A percentile compares a stretch with the other conserved stretches of the same genome.
These are phyloP conservation scores for Leptinotarsa texana DNA, from an alignment of 1,140 invertebrate genomes.

Conservation along the genomic window DNA sequence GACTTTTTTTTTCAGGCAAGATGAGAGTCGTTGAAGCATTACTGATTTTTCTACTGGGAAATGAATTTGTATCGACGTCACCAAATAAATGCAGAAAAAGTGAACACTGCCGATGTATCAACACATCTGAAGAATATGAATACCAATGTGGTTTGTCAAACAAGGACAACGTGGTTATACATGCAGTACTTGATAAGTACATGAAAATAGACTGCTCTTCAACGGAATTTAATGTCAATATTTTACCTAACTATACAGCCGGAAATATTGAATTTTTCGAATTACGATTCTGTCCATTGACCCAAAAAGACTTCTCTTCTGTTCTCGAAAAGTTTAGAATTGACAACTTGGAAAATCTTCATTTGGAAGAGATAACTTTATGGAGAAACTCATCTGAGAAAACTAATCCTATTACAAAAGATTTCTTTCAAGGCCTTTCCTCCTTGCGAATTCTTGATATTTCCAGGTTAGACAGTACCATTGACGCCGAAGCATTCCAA, in stretches of 20 bases:
- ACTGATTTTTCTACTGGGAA: not conserved
- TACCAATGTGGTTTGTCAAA: not conserved
- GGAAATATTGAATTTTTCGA: not conserved
- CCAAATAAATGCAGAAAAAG: not conserved
- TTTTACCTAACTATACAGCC: slow-evolving; percentile 8
- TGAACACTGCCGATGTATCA: not conserved
- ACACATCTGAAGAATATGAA: slow-evolving; percentile 9
- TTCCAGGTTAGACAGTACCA: not conserved
- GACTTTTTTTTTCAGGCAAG: too few relatives aligned
- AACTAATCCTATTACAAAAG: slow-evolving; percentile 1
- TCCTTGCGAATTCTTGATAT: not conserved
- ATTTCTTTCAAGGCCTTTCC: not conserved
- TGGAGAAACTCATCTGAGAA: not conserved
- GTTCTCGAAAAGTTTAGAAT: not conserved
- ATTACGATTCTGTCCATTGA: not conserved
- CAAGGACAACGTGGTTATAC: not conserved
- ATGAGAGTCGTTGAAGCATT: too few relatives aligned
- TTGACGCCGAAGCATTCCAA: not conserved
- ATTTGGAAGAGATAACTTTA: not conserved
- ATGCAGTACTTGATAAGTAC: not conserved
- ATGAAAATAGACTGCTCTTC: not conserved
- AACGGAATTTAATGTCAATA: not conserved
- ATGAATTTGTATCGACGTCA: not conserved
- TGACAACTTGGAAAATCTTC: not conserved
- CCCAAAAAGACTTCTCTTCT: not conserved